These are phyloP conservation scores for Drosophila lutescens DNA, from an alignment of 2,888 invertebrate genomes.

Conservation along the genomic window DNA sequence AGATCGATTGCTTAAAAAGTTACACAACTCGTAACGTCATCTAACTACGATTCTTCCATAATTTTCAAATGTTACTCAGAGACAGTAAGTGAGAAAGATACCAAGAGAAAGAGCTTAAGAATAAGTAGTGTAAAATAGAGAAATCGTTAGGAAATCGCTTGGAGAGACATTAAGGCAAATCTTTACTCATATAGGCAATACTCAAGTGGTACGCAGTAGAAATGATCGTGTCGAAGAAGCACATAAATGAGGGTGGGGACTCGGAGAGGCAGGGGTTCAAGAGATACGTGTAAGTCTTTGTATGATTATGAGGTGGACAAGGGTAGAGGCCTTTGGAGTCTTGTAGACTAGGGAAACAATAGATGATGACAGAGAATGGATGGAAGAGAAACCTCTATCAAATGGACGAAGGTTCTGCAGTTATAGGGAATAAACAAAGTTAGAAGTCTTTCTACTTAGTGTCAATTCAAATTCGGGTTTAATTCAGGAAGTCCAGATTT, in stretches of 20 bases:
- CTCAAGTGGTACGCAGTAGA: slow-evolving; percentile 52
- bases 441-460: not conserved
- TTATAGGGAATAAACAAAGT: not conserved
- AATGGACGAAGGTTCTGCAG: not conserved
- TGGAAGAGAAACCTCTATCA: not conserved
- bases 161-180: slow-evolving; percentile 42
- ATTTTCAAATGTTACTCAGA: slow-evolving; percentile 45
- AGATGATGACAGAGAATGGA: not conserved
- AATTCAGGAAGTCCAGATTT: not conserved
- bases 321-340: not conserved
- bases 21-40: slow-evolving; percentile 51
- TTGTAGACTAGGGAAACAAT: not conserved
- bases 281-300: slow-evolving; percentile 39
- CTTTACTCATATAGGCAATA: slow-evolving; percentile 44
- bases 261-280: slow-evolving; percentile 18
- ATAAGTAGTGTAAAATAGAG: slow-evolving; percentile 25
- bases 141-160: slow-evolving; percentile 26
- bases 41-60: slow-evolving; percentile 68
- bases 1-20: slow-evolving; percentile 48
- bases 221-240: slow-evolving; percentile 36
- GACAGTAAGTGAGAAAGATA: slow-evolving; percentile 39
- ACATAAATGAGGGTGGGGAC: slow-evolving; percentile 18
- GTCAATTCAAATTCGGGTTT: not conserved
- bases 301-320: slow-evolving; percentile 26
- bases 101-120: slow-evolving; percentile 40